These are phyloP conservation scores for Oeneis ivallda DNA, from an alignment of 2,888 invertebrate genomes.

Conservation along the genomic window DNA sequence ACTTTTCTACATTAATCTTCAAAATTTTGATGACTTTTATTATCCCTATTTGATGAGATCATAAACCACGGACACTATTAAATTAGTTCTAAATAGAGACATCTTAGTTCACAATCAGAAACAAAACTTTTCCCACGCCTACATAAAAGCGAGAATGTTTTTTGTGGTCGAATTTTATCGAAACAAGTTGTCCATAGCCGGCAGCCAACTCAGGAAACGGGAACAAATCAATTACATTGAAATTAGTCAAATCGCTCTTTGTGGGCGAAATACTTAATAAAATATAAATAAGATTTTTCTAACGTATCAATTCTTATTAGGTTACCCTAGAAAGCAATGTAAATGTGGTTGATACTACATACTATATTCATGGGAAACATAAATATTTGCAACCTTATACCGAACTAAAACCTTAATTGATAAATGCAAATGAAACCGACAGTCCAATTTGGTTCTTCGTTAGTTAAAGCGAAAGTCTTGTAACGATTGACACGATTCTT, in stretches of 20 bases:
- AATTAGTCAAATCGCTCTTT: neutral
- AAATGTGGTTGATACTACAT: neutral
- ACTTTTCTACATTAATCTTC: too few relatives aligned
- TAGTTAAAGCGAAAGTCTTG: constrained; percentile 37
- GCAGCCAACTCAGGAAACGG: constrained; percentile 69
- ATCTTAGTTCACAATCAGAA: constrained; percentile 4
- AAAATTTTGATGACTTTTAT: too few relatives aligned
- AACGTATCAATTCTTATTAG: neutral
- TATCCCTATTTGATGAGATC: neutral
- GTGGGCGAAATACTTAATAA: neutral
- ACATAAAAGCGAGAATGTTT: constrained; percentile 47
- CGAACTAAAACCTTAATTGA: constrained; percentile 37
- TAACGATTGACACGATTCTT: constrained; percentile 34
- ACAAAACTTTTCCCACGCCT: constrained; percentile 59
- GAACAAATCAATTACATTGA: constrained; percentile 63
- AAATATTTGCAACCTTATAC: neutral
- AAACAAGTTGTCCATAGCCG: constrained; percentile 57
- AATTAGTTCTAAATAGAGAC: neutral
- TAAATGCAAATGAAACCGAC: constrained; percentile 42
- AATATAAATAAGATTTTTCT: neutral
- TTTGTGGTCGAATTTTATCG: constrained; percentile 50
- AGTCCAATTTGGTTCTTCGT: constrained; percentile 37
- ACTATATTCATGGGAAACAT: neutral
- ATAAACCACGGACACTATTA: neutral
- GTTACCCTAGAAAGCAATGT: neutral